Conservation (phyloP, 2,888 invertebrate genomes). For the Melitaea athalia region DNA sequence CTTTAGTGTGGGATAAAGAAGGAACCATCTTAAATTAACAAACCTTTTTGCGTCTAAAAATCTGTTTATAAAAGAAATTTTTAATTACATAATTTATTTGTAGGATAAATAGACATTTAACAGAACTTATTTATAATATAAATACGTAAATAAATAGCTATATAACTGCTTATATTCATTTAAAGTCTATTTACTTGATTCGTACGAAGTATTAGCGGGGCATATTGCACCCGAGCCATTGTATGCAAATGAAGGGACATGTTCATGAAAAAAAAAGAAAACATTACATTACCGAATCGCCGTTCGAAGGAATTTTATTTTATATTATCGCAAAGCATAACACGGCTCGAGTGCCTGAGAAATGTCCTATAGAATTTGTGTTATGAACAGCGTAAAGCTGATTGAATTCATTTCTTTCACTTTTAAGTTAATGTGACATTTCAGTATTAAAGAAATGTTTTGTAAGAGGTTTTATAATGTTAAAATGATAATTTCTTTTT, state of each 20-base stretch:
- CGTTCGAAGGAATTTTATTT: conserved; percentile 57
- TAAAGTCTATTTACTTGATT: conserved; percentile 38
- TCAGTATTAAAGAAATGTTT: no score
- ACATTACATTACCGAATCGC: conserved; percentile 53
- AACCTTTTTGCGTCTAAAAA: no score
- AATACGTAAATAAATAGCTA: not conserved
- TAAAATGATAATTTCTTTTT: no score
- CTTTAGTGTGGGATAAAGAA: no score
- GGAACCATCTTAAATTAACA: no score
- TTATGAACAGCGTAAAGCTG: not conserved
- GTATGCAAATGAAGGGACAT: conserved; percentile 77
- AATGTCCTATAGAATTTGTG: conserved; percentile 6
- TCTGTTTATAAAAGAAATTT: no score
- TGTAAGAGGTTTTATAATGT: no score
- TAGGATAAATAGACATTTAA: no score
- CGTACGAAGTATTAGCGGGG: conserved; percentile 57
- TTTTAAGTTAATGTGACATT: no score
- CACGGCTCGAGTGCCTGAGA: conserved; percentile 43
- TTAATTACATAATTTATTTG: no score
- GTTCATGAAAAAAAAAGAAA: conserved; percentile 68
- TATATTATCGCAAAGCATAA: conserved; percentile 66
- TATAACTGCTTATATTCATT: conserved; percentile 30
- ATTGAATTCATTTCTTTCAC: no score
- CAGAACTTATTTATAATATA: not conserved
- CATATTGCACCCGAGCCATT: conserved; percentile 77